phyloP scores from a whole-genome alignment of 2,113 vertebrate species.

The Agapornis roseicollis region DNA sequence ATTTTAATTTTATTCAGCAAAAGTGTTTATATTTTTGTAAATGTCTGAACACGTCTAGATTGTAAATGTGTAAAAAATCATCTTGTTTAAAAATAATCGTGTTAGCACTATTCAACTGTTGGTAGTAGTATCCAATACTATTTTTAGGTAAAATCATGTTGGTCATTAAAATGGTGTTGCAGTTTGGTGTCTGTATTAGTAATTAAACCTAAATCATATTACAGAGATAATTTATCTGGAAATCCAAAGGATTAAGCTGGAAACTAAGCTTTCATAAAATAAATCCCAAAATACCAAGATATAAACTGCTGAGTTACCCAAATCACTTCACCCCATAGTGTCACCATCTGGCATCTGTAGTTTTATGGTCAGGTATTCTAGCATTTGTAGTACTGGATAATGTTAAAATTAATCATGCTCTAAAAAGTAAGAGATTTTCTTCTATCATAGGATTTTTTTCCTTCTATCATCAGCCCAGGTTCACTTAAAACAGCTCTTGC shows the following conservation, averaged over 20 bases:
- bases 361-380: neutral
- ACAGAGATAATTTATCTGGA: neutral
- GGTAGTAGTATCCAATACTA: neutral
- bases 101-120: neutral
- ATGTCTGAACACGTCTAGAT: neutral
- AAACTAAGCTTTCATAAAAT: neutral
- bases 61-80: neutral
- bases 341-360: constrained; percentile 1
- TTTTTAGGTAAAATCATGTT: neutral
- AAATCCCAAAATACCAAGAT: neutral
- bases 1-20: neutral
- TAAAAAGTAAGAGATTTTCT: neutral
- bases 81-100: neutral
- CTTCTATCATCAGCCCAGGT: neutral
- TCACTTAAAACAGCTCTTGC: neutral
- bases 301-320: neutral
- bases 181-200: neutral
- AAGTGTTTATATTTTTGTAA: neutral
- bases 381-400: neutral
- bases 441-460: neutral
- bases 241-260: neutral
- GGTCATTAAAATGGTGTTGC: neutral
- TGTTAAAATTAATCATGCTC: neutral
- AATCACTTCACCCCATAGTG: neutral
- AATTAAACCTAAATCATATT: constrained; percentile 5